phyloP scores from a whole-genome alignment of 1,140 invertebrate genomes.

The Plutomurus gul region DNA sequence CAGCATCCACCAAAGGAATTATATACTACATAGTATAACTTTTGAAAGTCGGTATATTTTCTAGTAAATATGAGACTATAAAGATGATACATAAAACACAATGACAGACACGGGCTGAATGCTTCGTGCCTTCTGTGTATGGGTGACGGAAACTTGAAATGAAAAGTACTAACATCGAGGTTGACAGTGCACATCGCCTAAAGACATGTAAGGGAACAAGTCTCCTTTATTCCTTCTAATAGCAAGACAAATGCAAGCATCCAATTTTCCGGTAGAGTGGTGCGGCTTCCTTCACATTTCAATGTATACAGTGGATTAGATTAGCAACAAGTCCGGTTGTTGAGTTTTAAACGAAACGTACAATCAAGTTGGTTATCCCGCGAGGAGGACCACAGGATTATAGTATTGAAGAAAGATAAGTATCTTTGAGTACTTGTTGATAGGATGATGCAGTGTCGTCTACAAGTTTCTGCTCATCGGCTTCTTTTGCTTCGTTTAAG shows the following conservation, averaged over 20 bases:
- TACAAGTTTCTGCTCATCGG: neutral
- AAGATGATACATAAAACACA: no score
- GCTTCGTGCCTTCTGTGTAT: no score
- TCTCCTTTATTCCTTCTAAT: conserved; percentile 8
- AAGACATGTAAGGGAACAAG: neutral
- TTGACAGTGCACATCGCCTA: neutral
- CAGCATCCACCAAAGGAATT: no score
- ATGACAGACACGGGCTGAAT: no score
- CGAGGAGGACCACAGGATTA: neutral
- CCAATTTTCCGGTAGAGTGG: conserved; percentile 34
- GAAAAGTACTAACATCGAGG: neutral
- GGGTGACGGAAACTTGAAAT: no score
- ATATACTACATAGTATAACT: no score
- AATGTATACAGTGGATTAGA: neutral
- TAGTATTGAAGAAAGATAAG: neutral
- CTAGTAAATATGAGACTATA: no score
- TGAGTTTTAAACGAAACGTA: neutral
- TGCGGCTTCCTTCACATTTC: conserved; percentile 7
- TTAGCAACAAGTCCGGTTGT: neutral
- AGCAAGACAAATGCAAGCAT: neutral
- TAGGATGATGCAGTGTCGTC: neutral
- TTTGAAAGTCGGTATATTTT: no score
- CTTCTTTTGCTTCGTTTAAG: conserved; percentile 7
- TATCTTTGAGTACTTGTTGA: neutral
- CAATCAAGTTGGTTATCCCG: neutral